phyloP scores from a whole-genome alignment of 2,113 vertebrate species.

The Patagioenas fasciata region DNA sequence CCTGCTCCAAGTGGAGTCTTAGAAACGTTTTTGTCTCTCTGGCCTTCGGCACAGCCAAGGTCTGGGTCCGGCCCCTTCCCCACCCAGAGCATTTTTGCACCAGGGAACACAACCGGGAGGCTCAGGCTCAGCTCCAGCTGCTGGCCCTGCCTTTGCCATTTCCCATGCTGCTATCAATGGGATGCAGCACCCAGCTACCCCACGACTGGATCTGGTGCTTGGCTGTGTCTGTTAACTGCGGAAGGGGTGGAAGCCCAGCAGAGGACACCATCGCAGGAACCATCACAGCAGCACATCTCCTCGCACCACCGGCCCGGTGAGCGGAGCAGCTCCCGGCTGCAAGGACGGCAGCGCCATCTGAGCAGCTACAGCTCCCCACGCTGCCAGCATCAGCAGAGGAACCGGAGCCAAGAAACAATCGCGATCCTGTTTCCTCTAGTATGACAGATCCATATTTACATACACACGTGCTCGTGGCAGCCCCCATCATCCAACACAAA shows the following conservation, averaged over 20 bases:
- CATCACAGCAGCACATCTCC: neutral
- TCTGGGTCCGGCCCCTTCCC: neutral
- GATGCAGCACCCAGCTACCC: no score
- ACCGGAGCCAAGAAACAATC: neutral
- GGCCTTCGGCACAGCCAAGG: neutral
- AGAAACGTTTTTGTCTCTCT: neutral
- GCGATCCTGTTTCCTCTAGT: neutral
- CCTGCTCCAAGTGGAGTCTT: constrained; percentile 9
- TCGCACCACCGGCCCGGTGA: rapidly evolving
- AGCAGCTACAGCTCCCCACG: neutral
- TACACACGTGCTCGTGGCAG: neutral
- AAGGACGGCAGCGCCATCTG: neutral
- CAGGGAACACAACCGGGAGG: neutral
- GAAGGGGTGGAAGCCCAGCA: neutral
- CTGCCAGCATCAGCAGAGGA: neutral
- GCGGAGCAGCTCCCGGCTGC: rapidly evolving
- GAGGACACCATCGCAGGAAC: rapidly evolving
- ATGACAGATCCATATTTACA: constrained; percentile 5
- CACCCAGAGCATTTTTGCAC: neutral
- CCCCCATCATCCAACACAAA: neutral
- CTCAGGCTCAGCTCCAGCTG: no score
- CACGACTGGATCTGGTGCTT: no score
- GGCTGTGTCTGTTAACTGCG: no score
- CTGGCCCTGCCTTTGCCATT: no score
- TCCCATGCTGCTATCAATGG: no score